Conservation (phyloP, 1,140 invertebrate genomes). For the Asbolus verrucosus region DNA sequence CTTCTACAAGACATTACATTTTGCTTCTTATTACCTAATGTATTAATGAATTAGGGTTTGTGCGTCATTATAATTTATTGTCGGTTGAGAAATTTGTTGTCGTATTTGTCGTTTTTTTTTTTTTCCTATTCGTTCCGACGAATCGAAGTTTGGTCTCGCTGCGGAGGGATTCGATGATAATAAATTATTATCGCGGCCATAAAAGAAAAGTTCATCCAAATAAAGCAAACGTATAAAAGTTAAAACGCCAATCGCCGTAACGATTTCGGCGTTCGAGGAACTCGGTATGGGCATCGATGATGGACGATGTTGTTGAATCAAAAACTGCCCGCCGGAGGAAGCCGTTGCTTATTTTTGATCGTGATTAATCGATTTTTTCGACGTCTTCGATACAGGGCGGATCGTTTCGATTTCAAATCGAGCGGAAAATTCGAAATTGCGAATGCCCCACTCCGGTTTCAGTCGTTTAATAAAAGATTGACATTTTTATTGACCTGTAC, state of each 20-base stretch:
- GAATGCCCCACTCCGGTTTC: too few relatives aligned
- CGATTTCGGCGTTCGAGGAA: too few relatives aligned
- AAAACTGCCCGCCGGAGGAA: too few relatives aligned
- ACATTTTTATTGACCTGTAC: too few relatives aligned
- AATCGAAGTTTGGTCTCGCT: not conserved
- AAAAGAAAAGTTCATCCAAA: slow-evolving; percentile 24
- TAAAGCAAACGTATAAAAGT: slow-evolving; percentile 26
- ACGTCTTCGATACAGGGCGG: too few relatives aligned
- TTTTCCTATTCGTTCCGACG: not conserved
- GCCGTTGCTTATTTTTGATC: too few relatives aligned
- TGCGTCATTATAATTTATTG: slow-evolving; percentile 38
- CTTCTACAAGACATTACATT: slow-evolving; percentile 59
- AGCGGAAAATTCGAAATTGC: too few relatives aligned
- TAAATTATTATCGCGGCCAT: slow-evolving; percentile 19
- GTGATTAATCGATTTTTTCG: too few relatives aligned
- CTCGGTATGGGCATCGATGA: too few relatives aligned
- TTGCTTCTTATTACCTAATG: slow-evolving; percentile 34
- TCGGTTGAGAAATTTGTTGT: slow-evolving; percentile 17
- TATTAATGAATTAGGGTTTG: slow-evolving; percentile 31
- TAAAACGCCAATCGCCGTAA: not conserved
- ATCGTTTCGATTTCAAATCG: too few relatives aligned
- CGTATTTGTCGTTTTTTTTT: not conserved
- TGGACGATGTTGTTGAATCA: too few relatives aligned
- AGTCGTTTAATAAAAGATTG: too few relatives aligned
- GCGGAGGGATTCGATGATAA: slow-evolving; percentile 2